Percentiles rank a stretch among this genome's conserved stretches.
Evolutionary conservation across 2,888 invertebrate genomes (phyloP).

Genomic region (Epistrophella euchroma): DNA sequence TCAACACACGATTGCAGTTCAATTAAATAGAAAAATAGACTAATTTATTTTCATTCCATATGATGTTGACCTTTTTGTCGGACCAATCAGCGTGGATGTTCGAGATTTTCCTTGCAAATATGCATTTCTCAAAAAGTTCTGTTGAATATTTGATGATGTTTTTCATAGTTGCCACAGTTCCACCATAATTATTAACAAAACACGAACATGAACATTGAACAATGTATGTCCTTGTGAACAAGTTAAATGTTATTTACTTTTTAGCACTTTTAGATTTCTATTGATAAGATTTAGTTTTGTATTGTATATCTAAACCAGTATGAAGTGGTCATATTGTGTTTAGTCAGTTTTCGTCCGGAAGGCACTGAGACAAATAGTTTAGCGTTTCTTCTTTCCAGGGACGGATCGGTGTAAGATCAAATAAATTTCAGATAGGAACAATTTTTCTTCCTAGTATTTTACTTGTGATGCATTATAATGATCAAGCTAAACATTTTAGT

Average conservation of each 20-base stretch:
- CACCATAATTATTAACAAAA: constrained; percentile 39
- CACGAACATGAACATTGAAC: constrained; percentile 49
- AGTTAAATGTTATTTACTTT: constrained; percentile 62
- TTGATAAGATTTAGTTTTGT: constrained; percentile 29
- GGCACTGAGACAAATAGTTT: constrained; percentile 18
- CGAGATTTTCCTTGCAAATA: constrained; percentile 24
- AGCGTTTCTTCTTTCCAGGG: neutral
- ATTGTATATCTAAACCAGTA: neutral
- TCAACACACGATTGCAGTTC: neutral
- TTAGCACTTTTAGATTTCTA: constrained; percentile 33
- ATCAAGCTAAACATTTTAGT: too few relatives aligned
- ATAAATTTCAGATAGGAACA: too few relatives aligned
- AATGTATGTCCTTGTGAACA: constrained; percentile 25
- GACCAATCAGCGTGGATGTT: constrained; percentile 27
- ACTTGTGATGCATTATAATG: too few relatives aligned
- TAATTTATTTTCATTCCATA: neutral
- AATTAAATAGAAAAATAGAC: neutral
- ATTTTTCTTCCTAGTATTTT: too few relatives aligned
- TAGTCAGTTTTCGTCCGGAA: constrained; percentile 37
- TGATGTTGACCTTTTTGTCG: constrained; percentile 16
- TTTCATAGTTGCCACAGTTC: constrained; percentile 26
- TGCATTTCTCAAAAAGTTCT: constrained; percentile 30
- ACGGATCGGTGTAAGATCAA: too few relatives aligned
- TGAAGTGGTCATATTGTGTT: neutral
- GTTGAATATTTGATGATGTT: constrained; percentile 69